These are phyloP conservation scores for Pseudomyrmex flavicornis DNA, from an alignment of 1,140 invertebrate species.

Conservation along the genomic window DNA sequence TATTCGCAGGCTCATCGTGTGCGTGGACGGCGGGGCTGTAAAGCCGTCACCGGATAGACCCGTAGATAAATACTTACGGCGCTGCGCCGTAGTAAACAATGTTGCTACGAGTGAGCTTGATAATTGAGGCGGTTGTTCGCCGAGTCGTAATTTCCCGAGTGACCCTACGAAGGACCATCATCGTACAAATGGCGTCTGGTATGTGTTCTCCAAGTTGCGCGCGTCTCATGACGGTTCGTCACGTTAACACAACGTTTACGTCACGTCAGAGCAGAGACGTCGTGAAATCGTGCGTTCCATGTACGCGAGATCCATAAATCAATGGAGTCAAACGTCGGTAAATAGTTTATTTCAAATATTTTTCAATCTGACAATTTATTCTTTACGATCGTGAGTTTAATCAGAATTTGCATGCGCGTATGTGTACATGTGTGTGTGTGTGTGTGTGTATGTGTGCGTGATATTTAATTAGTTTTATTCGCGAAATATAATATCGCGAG, in stretches of 20 bases:
- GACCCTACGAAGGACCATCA: slow-evolving; percentile 16
- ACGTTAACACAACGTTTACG: slow-evolving; percentile 12
- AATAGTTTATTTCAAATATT: not conserved
- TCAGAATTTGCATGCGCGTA: no score
- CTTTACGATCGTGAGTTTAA: no score
- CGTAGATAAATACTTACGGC: slow-evolving; percentile 69
- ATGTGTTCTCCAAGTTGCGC: slow-evolving; percentile 22
- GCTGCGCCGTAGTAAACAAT: slow-evolving; percentile 68
- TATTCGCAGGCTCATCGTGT: slow-evolving; percentile 24
- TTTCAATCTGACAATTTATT: not conserved
- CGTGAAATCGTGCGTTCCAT: slow-evolving; percentile 7
- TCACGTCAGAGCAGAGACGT: slow-evolving; percentile 5
- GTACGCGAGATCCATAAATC: slow-evolving; percentile 5
- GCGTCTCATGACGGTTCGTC: not conserved
- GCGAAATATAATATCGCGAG: not conserved
- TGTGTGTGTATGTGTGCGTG: no score
- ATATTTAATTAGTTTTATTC: not conserved
- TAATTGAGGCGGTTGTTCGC: slow-evolving; percentile 68
- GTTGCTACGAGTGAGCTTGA: slow-evolving; percentile 71
- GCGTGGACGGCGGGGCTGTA: slow-evolving; percentile 54
- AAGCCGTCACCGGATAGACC: slow-evolving; percentile 62
- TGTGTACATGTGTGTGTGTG: no score
- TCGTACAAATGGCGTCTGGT: slow-evolving; percentile 34
- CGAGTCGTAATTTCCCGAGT: slow-evolving; percentile 61
- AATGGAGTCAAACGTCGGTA: not conserved